Conservation (phyloP, 2,797 vertebrate species). For the Forpus xanthops region DNA sequence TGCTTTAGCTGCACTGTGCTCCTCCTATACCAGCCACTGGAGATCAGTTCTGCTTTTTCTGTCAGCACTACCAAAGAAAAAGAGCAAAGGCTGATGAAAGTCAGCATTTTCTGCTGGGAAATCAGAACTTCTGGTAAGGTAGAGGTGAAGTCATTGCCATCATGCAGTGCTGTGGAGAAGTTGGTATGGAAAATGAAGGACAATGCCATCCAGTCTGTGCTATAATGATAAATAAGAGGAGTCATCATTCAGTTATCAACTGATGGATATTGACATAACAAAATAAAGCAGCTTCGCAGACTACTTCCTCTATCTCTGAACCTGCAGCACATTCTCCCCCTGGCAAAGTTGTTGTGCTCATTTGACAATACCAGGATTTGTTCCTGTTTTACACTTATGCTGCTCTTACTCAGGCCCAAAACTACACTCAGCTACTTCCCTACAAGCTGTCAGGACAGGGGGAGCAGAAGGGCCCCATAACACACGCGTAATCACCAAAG, state of each 20-base stretch:
- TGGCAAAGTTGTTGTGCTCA: accelerated
- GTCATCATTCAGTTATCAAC: background rate
- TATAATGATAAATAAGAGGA: background rate
- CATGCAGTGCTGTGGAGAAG: background rate
- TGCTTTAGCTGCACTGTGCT: accelerated
- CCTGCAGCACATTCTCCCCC: background rate
- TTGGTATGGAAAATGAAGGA: background rate
- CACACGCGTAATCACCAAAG: background rate
- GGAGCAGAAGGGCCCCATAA: background rate
- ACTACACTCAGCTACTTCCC: background rate
- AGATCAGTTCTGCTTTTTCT: background rate
- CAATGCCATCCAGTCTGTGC: background rate
- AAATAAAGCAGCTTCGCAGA: background rate
- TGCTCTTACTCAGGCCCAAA: background rate
- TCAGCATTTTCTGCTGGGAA: background rate
- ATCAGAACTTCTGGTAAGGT: background rate
- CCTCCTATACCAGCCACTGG: background rate
- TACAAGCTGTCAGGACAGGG: accelerated
- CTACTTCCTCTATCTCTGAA: background rate
- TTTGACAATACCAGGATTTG: background rate
- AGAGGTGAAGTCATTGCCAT: background rate
- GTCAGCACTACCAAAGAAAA: background rate
- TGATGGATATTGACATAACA: background rate
- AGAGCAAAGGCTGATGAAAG: background rate
- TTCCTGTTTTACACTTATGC: background rate